Evolutionary conservation across 2,888 invertebrate genomes (phyloP).

Genomic region (Aethes cnicana): DNA sequence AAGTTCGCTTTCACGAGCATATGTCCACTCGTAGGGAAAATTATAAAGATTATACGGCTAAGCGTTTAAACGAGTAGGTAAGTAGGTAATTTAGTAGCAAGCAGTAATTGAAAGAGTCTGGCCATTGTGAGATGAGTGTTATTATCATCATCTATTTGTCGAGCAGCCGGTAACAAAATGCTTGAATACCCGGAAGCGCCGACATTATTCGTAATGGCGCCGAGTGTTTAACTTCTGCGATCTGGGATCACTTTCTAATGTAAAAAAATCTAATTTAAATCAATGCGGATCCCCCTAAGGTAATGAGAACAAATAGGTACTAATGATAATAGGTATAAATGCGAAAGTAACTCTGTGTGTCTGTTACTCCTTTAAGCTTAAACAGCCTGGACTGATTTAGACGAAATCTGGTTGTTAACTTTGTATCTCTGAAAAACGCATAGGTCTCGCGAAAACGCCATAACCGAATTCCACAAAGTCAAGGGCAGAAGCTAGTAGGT

Average conservation of each 20-base stretch:
- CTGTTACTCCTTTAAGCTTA: too few species aligned
- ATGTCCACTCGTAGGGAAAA: conserved; percentile 1
- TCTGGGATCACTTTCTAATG: conserved; percentile 49
- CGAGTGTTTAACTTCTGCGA: conserved; percentile 49
- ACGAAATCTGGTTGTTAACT: too few species aligned
- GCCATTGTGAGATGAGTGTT: conserved; percentile 40
- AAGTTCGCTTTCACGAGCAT: conserved; percentile 26
- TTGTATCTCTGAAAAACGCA: too few species aligned
- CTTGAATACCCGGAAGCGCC: conserved; percentile 54
- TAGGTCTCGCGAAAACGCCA: too few species aligned
- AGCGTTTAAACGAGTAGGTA: conserved; percentile 25
- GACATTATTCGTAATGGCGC: conserved; percentile 38
- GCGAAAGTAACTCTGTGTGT: too few species aligned
- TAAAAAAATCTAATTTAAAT: conserved; percentile 44
- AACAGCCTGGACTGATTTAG: too few species aligned
- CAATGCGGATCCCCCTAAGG: conserved; percentile 38
- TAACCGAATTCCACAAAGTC: too few species aligned
- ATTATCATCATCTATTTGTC: conserved; percentile 44
- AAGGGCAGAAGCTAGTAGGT: too few species aligned
- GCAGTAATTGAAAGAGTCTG: conserved; percentile 45
- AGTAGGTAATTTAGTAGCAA: conserved; percentile 47
- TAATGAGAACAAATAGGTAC: background rate
- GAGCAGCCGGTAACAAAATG: conserved; percentile 42
- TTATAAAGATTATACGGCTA: conserved; percentile 5
- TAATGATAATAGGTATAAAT: too few species aligned